phyloP scores from a whole-genome alignment of 2,888 invertebrate genomes.

The Dilophus febrilis region DNA sequence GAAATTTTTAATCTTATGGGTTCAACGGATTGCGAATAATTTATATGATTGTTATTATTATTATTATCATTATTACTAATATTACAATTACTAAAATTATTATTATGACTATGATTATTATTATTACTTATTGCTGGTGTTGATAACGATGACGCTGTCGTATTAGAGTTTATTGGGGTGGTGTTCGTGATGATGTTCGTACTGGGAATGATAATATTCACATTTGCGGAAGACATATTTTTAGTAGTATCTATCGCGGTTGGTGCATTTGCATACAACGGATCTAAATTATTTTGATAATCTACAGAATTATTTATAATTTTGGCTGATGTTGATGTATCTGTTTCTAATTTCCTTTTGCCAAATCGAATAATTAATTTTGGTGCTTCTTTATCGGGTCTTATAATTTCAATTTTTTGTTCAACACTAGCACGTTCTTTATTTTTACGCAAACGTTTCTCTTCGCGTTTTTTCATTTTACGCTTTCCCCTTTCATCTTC shows the following conservation, averaged over 20 bases:
- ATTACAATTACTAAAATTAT: conserved; percentile 13
- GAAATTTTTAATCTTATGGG: conserved; percentile 74
- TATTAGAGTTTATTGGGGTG: not conserved
- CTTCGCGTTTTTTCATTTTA: conserved; percentile 38
- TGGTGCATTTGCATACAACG: not conserved
- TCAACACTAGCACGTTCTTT: too few relatives aligned
- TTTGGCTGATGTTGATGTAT: conserved; percentile 10
- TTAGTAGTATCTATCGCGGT: not conserved
- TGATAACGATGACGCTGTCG: too few relatives aligned
- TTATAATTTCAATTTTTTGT: conserved; percentile 38
- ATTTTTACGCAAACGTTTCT: conserved; percentile 25
- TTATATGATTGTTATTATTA: conserved; percentile 38
- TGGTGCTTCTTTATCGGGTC: conserved; percentile 39
- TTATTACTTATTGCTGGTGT: not conserved
- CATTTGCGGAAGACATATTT: not conserved
- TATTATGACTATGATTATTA: conserved; percentile 24
- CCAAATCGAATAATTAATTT: conserved; percentile 60
- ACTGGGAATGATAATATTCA: not conserved
- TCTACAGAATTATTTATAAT: conserved; percentile 4
- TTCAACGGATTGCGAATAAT: conserved; percentile 34
- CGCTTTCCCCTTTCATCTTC: conserved; percentile 30
- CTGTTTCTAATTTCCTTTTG: conserved; percentile 23
- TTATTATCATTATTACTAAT: conserved; percentile 19
- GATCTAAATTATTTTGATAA: too few relatives aligned
- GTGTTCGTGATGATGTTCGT: not conserved